phyloP scores from a whole-genome alignment of 2,113 vertebrate species.

The Lophotis ruficrista region DNA sequence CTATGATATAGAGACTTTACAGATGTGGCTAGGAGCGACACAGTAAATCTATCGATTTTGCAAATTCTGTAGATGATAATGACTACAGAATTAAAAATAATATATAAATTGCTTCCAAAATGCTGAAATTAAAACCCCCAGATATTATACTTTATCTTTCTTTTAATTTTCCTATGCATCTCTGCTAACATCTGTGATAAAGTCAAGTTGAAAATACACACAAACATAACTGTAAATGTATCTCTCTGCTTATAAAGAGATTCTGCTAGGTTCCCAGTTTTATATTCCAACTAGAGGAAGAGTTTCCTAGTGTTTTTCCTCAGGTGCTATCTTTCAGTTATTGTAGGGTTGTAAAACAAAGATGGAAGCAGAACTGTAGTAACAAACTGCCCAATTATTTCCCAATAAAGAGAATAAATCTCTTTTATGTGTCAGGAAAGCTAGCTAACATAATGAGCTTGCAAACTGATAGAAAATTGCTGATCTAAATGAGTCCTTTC shows the following conservation, averaged over 20 bases:
- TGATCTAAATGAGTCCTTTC: background rate
- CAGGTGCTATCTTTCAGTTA: background rate
- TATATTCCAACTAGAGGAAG: background rate
- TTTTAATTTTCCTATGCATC: background rate
- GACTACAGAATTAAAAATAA: background rate
- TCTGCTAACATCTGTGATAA: background rate
- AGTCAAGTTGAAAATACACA: background rate
- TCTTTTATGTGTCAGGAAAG: background rate
- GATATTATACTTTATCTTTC: background rate
- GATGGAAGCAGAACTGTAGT: background rate
- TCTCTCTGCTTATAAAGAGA: background rate
- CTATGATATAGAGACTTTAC: background rate
- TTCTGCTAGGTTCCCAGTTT: background rate
- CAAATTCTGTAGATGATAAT: background rate
- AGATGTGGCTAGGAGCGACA: background rate
- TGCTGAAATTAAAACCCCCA: background rate
- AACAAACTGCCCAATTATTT: background rate
- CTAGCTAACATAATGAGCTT: background rate
- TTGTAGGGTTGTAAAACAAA: background rate
- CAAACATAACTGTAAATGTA: background rate
- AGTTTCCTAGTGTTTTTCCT: background rate
- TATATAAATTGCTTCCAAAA: background rate
- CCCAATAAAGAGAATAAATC: background rate
- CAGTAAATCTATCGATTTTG: background rate
- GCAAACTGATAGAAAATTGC: background rate